Evolutionary conservation across 30 jellyfish, hydroid and myxozoan genomes (phyloP), one percentile per base, ranked within the genome.

Genomic region (Cassiopea xamachana): DNA sequence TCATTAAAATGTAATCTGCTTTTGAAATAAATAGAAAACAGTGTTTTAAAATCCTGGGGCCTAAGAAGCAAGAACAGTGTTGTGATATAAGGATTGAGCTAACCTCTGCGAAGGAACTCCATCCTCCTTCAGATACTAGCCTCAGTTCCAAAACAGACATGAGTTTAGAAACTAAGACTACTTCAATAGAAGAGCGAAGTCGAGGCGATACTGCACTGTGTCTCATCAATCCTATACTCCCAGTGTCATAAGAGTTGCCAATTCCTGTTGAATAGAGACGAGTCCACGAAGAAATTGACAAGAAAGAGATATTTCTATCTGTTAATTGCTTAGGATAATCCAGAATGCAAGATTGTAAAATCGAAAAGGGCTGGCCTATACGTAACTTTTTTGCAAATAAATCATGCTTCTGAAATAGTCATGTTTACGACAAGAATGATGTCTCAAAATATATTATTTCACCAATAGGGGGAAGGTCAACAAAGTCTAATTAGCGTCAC

Each of bases 111-210:
- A 96, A 96, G 62, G 97, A 78, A 10, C 88, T 17, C 45, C 48
- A 48, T 17, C 89, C 87, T 15, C 93, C 97, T 2, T 89, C 97
- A 1, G 89, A 77, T n/a, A 47, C 78, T 15, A 96, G 92, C 77
- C 93, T 92, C 86, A 70, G 46, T 75, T 88, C 89, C 86, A 96
- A 69, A 15, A 82, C 97, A 27, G 80, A 84, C 99, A 96, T 96
- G 69, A 96, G 76, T 78, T 92, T 87, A 86, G 75, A 85, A 15
- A 75, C 69, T 17, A 86, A n/a, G 12, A 96, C 98, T 13, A 97
- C 97, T 88, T 96, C 99, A 46, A 91, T 82, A 70, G 97, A 69
- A 61, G 99, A 90, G 14, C 99, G 98, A 7, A 89, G 48, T 18
- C 99, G 97, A 72, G 96, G 98, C 74, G 97, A 81, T 55, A 81